Evolutionary conservation across 2,888 invertebrate species (phyloP).

Genomic region (Rapana venosa): DNA sequence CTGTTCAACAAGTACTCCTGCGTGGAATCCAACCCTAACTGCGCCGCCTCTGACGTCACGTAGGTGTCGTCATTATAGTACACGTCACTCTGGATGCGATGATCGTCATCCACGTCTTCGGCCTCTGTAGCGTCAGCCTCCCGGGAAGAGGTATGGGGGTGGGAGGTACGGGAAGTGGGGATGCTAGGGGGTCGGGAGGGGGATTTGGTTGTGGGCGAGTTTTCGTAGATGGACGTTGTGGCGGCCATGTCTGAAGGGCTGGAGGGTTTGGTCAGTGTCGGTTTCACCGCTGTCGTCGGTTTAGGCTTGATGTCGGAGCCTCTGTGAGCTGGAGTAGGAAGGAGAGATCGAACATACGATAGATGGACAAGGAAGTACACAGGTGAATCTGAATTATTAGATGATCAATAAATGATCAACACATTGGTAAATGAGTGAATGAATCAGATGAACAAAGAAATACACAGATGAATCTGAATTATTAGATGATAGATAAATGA

Average conservation of each 20-base stretch:
- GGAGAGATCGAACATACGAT: not conserved
- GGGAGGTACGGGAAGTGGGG: not conserved
- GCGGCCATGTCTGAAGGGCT: not conserved
- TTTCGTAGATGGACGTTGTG: not conserved
- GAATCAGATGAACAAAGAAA: too few species aligned
- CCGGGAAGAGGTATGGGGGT: not conserved
- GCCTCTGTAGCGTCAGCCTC: not conserved
- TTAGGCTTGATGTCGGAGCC: not conserved
- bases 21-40: not conserved
- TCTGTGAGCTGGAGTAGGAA: not conserved
- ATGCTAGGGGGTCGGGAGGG: not conserved
- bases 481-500: too few species aligned
- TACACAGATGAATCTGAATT: too few species aligned
- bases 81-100: not conserved
- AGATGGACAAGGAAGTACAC: not conserved
- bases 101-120: not conserved
- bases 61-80: conserved; percentile 34
- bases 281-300: not conserved
- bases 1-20: conserved; percentile 25
- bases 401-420: too few species aligned
- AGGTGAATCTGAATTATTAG: too few species aligned
- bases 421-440: too few species aligned
- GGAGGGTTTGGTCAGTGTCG: not conserved
- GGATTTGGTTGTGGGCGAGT: not conserved
- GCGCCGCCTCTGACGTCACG: conserved; percentile 21